A percentile compares a stretch with the other conserved stretches of the same genome.
Conservation (phyloP, 2,888 invertebrate genomes). For the Sclerodermus sp. region DNA sequence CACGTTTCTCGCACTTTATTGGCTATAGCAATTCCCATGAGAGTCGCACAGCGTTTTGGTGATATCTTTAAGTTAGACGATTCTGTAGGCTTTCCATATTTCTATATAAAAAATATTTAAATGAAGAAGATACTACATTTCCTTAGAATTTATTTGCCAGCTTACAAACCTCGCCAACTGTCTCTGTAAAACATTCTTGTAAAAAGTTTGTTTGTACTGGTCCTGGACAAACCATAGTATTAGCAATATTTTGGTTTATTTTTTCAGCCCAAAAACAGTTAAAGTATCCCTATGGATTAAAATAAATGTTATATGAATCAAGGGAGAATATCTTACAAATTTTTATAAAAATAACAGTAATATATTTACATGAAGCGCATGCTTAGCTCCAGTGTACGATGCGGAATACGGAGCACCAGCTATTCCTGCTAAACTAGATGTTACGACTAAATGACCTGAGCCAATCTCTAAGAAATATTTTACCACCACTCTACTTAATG, state of each 20-base stretch:
- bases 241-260: constrained; percentile 62
- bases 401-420: constrained; percentile 68
- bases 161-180: constrained; percentile 61
- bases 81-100: constrained; percentile 54
- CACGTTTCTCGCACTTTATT: constrained; percentile 69
- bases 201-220: constrained; percentile 74
- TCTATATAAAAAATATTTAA: constrained; percentile 35
- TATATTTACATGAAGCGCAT: constrained; percentile 70
- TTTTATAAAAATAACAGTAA: constrained; percentile 2
- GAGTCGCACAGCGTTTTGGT: constrained; percentile 62
- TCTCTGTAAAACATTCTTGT: constrained; percentile 69
- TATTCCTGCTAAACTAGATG: constrained; percentile 75
- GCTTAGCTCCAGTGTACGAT: constrained; percentile 74
- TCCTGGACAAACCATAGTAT: constrained; percentile 77
- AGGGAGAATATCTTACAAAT: constrained; percentile 4
- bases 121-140: not conserved
- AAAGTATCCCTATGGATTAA: constrained; percentile 70
- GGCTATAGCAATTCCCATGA: constrained; percentile 64
- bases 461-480: constrained; percentile 64
- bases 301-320: constrained; percentile 2
- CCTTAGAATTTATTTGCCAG: not conserved
- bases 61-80: constrained; percentile 61
- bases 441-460: constrained; percentile 72
- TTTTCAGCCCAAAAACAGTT: constrained; percentile 67
- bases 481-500: constrained; percentile 70